Evolutionary conservation across 92 coral and sea anemone species (phyloP).

Genomic region (Hydrozoanthus gracilis): DNA sequence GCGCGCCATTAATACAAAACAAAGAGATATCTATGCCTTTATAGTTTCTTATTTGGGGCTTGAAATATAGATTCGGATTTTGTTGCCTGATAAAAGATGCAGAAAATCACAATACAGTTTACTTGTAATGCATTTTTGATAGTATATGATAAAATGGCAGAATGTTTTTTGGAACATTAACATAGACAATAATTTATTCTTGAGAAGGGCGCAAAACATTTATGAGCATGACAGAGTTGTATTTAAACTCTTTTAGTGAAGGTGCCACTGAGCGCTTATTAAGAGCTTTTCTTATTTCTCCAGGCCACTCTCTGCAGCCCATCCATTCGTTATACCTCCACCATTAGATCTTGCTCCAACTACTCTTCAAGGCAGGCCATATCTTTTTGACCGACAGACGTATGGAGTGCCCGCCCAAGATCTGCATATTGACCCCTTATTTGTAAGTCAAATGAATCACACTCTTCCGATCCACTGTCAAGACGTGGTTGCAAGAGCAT

Average conservation of each 20-base stretch:
- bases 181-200: constrained; percentile 8
- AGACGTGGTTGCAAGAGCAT: not conserved
- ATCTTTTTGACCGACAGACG: constrained; percentile 12
- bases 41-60: not conserved
- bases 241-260: not conserved
- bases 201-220: constrained; percentile 11
- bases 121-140: not conserved
- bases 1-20: constrained; percentile 5
- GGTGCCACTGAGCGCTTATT: constrained; percentile 20
- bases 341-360: constrained; percentile 20
- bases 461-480: no score
- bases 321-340: constrained; percentile 25
- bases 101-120: constrained; percentile 10
- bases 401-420: constrained; percentile 21
- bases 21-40: constrained; percentile 5
- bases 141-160: constrained; percentile 23
- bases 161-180: constrained; percentile 13
- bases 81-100: constrained; percentile 18
- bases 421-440: constrained; percentile 1
- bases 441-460: not conserved
- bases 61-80: not conserved
- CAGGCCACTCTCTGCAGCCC: constrained; percentile 25
- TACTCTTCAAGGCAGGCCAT: constrained; percentile 23
- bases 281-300: not conserved
- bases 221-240: constrained; percentile 6